Base-by-base conservation (phyloP, 1,140 invertebrate species). In the Hycleus phaleratus region DNA sequence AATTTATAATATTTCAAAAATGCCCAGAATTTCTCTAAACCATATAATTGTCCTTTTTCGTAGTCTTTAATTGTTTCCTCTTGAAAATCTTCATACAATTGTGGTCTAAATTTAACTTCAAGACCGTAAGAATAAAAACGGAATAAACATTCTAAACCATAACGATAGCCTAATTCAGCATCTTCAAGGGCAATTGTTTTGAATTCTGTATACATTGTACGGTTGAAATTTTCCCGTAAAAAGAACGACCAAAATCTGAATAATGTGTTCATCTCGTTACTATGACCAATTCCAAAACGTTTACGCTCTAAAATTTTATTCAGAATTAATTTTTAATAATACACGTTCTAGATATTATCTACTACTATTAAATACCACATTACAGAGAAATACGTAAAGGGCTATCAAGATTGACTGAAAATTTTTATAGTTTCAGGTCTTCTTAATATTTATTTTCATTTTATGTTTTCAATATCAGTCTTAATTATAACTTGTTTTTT, bases 221-320 rank as follows among this genome's bases (percentile, higher is more conserved):
- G 85, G 78, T 98, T 98, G 77, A 97, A 99, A 75, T 98, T 95
- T 73, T 98, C 95, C 50, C 96, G 79, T 44, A 99, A 80, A 79
- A 99, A 99, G 83, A 98, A 98, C 24, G 96, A 98, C 97, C 97
- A 99, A 79, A 99, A 99, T 57, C 97, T 81, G 78, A 95, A 97
- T 1, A 97, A 79, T 0, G 95, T 97, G 74, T 97, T 97, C 95
- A 97, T 97, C 74, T 97, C 94, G 70, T 91, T 90, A 9, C 92
- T 94, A 65, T 92, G 88, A 0, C 96, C 96, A 68, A 88, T 87
- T 47, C 96, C 95, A 45, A 94, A 79, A 72, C 88, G 85, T 74
- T 93, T 93, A 54, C 95, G 85, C 71, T 95, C 91, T 91, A 71
- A 43, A 79, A 79, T 44, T 18, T 18, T 18, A 18, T 18, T 18